phyloP scores from a whole-genome alignment of 2,797 vertebrate genomes.

The Mastacembelus armatus region DNA sequence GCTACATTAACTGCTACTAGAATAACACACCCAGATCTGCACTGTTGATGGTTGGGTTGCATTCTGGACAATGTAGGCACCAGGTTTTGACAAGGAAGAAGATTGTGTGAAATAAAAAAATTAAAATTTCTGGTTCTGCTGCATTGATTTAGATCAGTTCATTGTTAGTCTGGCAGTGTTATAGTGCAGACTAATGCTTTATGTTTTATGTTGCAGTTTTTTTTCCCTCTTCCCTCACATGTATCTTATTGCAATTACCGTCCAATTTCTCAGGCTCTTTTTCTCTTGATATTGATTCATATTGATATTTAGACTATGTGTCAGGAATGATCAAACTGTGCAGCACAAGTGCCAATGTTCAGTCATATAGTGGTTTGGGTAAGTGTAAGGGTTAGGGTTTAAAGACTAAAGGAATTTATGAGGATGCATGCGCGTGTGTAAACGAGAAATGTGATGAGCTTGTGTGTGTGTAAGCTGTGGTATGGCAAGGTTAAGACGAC shows the following conservation, averaged over 20 bases:
- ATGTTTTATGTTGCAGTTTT: too few relatives aligned
- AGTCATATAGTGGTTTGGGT: conserved; percentile 48
- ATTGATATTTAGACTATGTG: too few relatives aligned
- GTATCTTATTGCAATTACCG: too few relatives aligned
- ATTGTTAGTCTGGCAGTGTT: too few relatives aligned
- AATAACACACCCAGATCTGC: not conserved
- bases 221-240: too few relatives aligned
- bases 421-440: conserved; percentile 10
- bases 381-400: conserved; percentile 39
- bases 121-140: not conserved
- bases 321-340: conserved; percentile 7
- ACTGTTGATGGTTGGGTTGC: too few relatives aligned
- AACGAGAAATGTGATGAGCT: conserved; percentile 2
- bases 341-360: conserved; percentile 40
- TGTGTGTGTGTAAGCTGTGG: conserved; percentile 40
- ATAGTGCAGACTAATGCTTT: not conserved
- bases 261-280: too few relatives aligned
- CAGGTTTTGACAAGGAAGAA: too few relatives aligned
- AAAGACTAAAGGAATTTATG: conserved; percentile 26
- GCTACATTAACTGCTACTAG: not conserved
- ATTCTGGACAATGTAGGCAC: too few relatives aligned
- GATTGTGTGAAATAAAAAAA: too few relatives aligned
- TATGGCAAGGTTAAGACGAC: conserved; percentile 55
- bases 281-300: not conserved
- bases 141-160: not conserved